Evolutionary conservation across 64 coral and sea anemone species (phyloP), one percentile per base, ranked within the genome.

Genomic region (Porites australiensis): DNA sequence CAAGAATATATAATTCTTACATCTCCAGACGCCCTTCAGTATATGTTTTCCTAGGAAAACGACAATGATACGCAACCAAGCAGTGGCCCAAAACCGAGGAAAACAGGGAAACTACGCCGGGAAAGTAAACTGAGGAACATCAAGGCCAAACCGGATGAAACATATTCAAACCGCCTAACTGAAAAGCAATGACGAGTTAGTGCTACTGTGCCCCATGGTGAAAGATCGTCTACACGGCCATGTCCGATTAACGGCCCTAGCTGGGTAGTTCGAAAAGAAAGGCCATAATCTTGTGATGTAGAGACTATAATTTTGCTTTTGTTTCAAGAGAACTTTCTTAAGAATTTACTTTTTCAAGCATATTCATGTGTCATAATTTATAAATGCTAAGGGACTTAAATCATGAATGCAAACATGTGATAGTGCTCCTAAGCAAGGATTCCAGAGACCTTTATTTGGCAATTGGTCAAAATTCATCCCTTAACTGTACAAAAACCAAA

Each of bases 11-110:
- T 37, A 1, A 79, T 79, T 79, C 23, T 59, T 8, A 37, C 19
- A 9, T 79, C 77, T 8, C 77, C 21, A 8, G 51, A 79, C 21
- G 77, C 74, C 15, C 15, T 77, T 6, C 8, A 79, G 19, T 79
- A 55, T 52, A 79, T 79, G 77, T 79, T 53, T 12, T 59, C 77
- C 13, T 52, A 58, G 51, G 77, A 79, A 20, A 79, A 53, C 53
- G 52, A 58, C 50, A 55, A 79, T 52, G 77, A 79, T n/a, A 52
- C 27, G 3, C 50, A 4, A 22, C 6, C 52, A 58, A 19, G 8
- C 2, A 44, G 23, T 60, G 51, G 51, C 51, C 77, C 53, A 58
- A 60, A 37, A 55, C 77, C 51, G 58, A 60, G 54, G 21, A 77
- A 77, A 77, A 49, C 53, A 52, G 13, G 18, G 19, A 60, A 22